These are phyloP conservation scores for Puffinus mauretanicus DNA, from an alignment of 2,113 vertebrate genomes.

Conservation along the genomic window DNA sequence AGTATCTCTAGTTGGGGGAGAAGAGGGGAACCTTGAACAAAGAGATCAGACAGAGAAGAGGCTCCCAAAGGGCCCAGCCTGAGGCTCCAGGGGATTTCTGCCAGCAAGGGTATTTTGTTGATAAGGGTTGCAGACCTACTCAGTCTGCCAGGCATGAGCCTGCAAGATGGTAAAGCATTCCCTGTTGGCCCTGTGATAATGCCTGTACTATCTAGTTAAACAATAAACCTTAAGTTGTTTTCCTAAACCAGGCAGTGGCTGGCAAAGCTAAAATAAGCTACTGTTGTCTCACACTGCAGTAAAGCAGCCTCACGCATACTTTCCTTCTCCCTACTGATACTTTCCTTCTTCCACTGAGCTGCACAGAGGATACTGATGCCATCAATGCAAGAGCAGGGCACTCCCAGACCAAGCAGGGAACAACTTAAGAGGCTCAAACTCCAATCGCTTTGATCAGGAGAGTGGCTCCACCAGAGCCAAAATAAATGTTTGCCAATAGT, in stretches of 20 bases:
- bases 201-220: constrained; percentile 23
- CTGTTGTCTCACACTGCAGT: not conserved
- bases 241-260: not conserved
- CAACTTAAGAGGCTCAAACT: constrained; percentile 43
- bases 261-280: constrained; percentile 16
- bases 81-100: constrained; percentile 19
- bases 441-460: constrained; percentile 14
- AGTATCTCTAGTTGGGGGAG: not conserved
- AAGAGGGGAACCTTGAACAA: not conserved
- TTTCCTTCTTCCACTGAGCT: not conserved
- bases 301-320: not conserved
- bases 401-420: not conserved
- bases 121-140: not conserved
- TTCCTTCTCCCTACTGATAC: not conserved
- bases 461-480: constrained; percentile 35
- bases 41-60: not conserved
- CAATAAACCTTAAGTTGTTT: constrained; percentile 43
- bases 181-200: constrained; percentile 3
- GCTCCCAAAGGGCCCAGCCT: not conserved
- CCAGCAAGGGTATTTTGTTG: not conserved
- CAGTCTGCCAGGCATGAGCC: not conserved
- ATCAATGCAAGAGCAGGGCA: not conserved
- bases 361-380: not conserved
- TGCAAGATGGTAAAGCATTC: not conserved
- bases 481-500: constrained; percentile 60